Conservation (phyloP, 1,140 invertebrate genomes). For the Sycobia sp. region DNA sequence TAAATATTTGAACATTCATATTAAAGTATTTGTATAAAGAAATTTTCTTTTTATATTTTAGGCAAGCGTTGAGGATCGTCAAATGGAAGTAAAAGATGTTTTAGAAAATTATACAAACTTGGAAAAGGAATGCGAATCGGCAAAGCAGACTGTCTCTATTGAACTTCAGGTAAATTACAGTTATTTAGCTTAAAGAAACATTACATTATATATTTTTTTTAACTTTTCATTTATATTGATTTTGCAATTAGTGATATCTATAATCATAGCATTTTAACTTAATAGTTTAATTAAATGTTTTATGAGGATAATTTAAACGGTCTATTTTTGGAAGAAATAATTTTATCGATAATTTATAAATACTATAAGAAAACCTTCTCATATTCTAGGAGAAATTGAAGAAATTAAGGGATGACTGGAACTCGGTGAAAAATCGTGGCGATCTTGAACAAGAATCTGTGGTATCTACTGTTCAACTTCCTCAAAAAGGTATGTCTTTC, state of each 20-base stretch:
- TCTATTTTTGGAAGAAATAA: too few species aligned
- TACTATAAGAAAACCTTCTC: too few species aligned
- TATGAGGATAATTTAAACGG: too few species aligned
- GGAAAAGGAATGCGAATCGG: slow-evolving; percentile 67
- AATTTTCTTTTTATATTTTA: slow-evolving; percentile 37
- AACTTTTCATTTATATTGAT: neutral
- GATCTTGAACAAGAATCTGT: slow-evolving; percentile 43
- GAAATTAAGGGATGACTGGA: slow-evolving; percentile 68
- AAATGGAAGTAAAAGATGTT: slow-evolving; percentile 70
- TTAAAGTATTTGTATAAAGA: too few species aligned
- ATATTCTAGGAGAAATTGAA: slow-evolving; percentile 64
- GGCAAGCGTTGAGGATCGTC: slow-evolving; percentile 63
- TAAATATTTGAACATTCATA: too few species aligned
- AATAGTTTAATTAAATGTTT: too few species aligned
- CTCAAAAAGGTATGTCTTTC: slow-evolving; percentile 45
- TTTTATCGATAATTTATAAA: slow-evolving; percentile 12
- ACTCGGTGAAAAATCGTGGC: slow-evolving; percentile 61
- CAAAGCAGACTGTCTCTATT: slow-evolving; percentile 64
- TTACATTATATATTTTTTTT: slow-evolving; percentile 5
- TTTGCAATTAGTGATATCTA: neutral
- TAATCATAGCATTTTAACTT: neutral
- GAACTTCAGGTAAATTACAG: slow-evolving; percentile 62
- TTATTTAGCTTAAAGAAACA: neutral
- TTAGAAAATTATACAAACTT: slow-evolving; percentile 73
- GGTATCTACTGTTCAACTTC: slow-evolving; percentile 19